phyloP scores from a whole-genome alignment of 53 echinoderm and acorn worm species.

The Echinometra lucunter region DNA sequence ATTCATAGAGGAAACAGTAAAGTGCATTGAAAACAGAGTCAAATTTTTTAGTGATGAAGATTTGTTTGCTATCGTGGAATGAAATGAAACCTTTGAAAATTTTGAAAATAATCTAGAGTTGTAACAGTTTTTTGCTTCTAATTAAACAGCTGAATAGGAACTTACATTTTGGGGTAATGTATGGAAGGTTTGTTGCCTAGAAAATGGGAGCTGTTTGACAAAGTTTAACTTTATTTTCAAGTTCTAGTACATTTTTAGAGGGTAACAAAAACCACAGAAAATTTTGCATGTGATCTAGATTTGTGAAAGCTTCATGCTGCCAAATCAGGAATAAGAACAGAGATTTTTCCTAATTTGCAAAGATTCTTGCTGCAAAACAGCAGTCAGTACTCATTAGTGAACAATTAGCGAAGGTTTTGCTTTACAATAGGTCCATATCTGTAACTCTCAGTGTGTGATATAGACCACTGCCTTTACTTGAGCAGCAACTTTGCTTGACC shows the following conservation, averaged over 20 bases:
- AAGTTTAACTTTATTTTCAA: too few relatives aligned
- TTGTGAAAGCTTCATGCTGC: background rate
- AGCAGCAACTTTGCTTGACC: background rate
- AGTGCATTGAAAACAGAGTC: too few relatives aligned
- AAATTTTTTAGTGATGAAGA: too few relatives aligned
- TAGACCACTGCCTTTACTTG: too few relatives aligned
- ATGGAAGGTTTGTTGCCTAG: too few relatives aligned
- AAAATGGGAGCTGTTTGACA: too few relatives aligned
- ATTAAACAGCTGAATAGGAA: background rate
- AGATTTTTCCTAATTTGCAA: background rate
- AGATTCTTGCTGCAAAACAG: too few relatives aligned
- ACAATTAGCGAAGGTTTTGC: too few relatives aligned
- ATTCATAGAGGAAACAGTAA: too few relatives aligned
- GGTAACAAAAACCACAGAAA: background rate
- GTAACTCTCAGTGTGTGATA: too few relatives aligned
- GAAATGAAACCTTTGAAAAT: background rate
- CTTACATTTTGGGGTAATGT: background rate
- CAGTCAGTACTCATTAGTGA: too few relatives aligned
- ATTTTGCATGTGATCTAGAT: background rate
- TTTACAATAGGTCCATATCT: background rate
- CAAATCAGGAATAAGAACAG: background rate
- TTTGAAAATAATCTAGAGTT: background rate
- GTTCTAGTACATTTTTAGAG: too few relatives aligned
- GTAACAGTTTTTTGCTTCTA: background rate
- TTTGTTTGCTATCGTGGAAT: background rate